A percentile compares a stretch with the other conserved stretches of the same genome.
phyloP scores from a whole-genome alignment of 2,113 vertebrate genomes.

The Gambusia affinis region DNA sequence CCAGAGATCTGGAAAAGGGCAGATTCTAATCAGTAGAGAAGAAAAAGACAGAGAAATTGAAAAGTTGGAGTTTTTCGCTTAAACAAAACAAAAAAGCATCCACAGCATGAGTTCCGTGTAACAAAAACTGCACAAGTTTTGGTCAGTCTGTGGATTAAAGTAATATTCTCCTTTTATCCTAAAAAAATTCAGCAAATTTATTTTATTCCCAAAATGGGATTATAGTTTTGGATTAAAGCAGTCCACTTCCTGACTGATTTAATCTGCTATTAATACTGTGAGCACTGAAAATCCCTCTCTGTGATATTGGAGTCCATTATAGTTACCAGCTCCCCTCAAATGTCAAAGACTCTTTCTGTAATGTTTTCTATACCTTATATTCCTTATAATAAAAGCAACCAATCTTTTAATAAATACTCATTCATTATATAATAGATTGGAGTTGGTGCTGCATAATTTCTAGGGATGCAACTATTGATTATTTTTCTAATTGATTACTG shows the following conservation, averaged over 20 bases:
- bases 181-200: conserved; percentile 5
- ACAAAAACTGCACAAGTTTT: not conserved
- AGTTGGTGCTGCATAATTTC: no score
- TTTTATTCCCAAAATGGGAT: conserved; percentile 42
- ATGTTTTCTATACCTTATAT: not conserved
- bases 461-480: no score
- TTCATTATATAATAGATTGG: no score
- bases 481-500: no score
- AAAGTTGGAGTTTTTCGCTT: no score
- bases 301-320: conserved; percentile 28
- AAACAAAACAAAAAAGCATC: no score
- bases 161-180: not conserved
- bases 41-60: not conserved
- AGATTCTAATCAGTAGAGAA: conserved; percentile 28
- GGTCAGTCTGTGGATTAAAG: not conserved
- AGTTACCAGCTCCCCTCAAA: conserved; percentile 1
- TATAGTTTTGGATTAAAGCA: conserved; percentile 42
- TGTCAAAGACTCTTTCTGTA: not conserved
- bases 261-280: conserved; percentile 57
- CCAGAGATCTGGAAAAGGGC: conserved; percentile 13
- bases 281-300: conserved; percentile 49
- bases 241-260: conserved; percentile 48
- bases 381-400: no score
- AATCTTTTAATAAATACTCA: no score
- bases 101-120: no score